Percentiles rank a stretch among this genome's conserved stretches.
These are phyloP conservation scores for Pluvianellus socialis DNA, from an alignment of 2,113 vertebrate species.

Conservation along the genomic window DNA sequence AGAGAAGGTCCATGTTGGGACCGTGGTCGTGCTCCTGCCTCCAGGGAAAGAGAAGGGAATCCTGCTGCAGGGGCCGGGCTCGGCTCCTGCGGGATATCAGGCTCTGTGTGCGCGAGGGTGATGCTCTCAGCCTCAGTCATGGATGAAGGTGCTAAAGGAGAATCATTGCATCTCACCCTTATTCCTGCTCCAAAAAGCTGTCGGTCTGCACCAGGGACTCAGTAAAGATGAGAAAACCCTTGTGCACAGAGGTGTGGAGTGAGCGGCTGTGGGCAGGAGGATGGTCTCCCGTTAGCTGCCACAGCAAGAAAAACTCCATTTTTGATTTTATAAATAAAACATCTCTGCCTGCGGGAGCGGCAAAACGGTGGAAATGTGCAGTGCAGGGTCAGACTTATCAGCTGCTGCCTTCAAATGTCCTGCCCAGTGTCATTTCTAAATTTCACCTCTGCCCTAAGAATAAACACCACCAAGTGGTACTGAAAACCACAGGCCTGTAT, in stretches of 20 bases:
- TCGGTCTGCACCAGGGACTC: not conserved
- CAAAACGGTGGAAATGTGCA: rapidly evolving
- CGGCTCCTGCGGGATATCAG: rapidly evolving
- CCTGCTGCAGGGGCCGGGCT: not conserved
- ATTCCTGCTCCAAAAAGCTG: not conserved
- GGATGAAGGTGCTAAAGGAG: not conserved
- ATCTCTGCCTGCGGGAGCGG: not conserved
- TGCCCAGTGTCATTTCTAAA: not conserved
- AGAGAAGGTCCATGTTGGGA: not conserved
- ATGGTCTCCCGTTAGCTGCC: not conserved
- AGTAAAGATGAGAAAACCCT: too few species aligned
- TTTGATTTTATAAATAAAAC: not conserved
- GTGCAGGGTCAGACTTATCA: not conserved
- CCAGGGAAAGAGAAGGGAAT: not conserved
- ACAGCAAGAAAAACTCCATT: not conserved
- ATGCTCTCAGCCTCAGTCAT: not conserved
- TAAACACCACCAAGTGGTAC: not conserved
- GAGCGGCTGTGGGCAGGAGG: not conserved
- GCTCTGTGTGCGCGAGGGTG: too few species aligned
- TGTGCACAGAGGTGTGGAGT: not conserved
- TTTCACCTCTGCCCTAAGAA: not conserved
- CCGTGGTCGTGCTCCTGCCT: rapidly evolving
- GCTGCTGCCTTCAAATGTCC: not conserved
- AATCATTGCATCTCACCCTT: not conserved
- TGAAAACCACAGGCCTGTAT: not conserved